Evolutionary conservation across 2,797 vertebrate species (phyloP).

Genomic region (Potorous gilbertii): DNA sequence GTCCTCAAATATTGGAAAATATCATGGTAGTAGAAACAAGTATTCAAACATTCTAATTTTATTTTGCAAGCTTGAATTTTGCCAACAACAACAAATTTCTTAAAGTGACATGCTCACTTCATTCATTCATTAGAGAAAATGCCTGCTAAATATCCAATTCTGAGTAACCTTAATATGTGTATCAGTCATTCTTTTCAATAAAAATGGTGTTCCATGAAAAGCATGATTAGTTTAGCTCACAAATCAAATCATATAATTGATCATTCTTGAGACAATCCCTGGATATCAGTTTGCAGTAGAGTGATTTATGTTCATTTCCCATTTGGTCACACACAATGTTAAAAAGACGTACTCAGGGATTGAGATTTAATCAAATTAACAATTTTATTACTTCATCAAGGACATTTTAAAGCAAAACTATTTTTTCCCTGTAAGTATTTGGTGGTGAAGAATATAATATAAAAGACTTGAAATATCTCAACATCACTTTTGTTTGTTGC

Average conservation of each 20-base stretch:
- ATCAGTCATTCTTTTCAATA: constrained; percentile 64
- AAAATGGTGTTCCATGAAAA: constrained; percentile 51
- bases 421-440: background rate
- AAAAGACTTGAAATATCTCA: background rate
- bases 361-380: constrained; percentile 48
- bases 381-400: constrained; percentile 34
- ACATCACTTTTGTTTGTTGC: background rate
- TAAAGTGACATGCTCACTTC: constrained; percentile 71
- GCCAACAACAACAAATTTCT: constrained; percentile 70
- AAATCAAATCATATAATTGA: constrained; percentile 14
- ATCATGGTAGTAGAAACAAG: constrained; percentile 58
- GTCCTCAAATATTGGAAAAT: constrained; percentile 53
- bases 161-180: constrained; percentile 65
- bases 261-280: constrained; percentile 9
- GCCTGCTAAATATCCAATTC: constrained; percentile 62
- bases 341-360: constrained; percentile 15
- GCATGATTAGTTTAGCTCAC: constrained; percentile 49
- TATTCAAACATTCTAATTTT: constrained; percentile 73
- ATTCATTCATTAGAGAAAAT: constrained; percentile 70
- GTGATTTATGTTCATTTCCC: constrained; percentile 18
- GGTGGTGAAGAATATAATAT: fast-evolving
- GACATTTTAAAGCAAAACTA: constrained; percentile 15
- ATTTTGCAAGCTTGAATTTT: constrained; percentile 67
- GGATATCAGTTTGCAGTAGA: constrained; percentile 11
- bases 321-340: constrained; percentile 24